These are phyloP conservation scores for Lordiphosa fenestrarum DNA, from an alignment of 2,888 invertebrate genomes.

Conservation along the genomic window DNA sequence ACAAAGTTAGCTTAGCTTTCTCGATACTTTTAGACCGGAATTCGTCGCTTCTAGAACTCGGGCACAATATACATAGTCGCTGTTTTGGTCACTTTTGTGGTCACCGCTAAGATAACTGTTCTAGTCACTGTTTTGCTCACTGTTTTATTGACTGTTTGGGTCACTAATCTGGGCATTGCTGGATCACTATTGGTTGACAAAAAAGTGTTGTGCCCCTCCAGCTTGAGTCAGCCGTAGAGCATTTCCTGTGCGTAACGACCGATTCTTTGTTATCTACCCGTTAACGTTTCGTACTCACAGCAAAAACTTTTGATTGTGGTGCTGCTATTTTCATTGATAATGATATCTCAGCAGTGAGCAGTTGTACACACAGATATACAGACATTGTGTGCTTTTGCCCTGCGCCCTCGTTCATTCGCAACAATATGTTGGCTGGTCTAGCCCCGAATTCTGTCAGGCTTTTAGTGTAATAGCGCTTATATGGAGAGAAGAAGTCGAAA, in stretches of 20 bases:
- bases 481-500: constrained; percentile 25
- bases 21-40: no score
- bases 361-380: background rate
- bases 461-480: constrained; percentile 6
- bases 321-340: constrained; percentile 57
- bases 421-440: constrained; percentile 2
- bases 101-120: no score
- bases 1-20: no score
- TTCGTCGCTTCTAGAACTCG: no score
- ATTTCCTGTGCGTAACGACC: background rate
- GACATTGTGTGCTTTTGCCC: background rate
- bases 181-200: no score
- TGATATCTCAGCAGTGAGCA: constrained; percentile 45
- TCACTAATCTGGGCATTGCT: no score
- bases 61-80: no score
- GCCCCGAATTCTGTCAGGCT: no score
- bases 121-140: no score
- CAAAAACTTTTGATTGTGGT: constrained; percentile 51
- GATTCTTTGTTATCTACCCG: constrained; percentile 13
- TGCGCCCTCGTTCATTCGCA: constrained; percentile 2
- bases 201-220: no score
- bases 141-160: no score
- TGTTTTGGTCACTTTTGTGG: no score
- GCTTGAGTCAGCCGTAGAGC: background rate
- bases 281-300: constrained; percentile 37